These are phyloP conservation scores for Deilephila porcellus DNA, from an alignment of 2,888 invertebrate species.

Conservation along the genomic window DNA sequence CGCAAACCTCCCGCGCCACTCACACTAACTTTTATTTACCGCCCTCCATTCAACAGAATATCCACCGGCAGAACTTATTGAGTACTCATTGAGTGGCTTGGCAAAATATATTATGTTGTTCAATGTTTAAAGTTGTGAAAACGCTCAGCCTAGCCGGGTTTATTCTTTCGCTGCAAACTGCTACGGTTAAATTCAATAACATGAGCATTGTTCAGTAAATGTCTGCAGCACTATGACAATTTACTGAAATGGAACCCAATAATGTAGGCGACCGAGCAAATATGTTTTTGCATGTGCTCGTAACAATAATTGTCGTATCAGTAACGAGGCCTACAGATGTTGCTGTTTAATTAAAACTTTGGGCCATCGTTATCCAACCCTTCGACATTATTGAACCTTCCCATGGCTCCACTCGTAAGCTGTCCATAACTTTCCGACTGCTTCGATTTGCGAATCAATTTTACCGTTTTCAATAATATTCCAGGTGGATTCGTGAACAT, in stretches of 20 bases:
- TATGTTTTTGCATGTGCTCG: conserved; percentile 60
- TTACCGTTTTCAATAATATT: conserved; percentile 55
- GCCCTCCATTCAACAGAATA: conserved; percentile 15
- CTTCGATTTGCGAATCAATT: conserved; percentile 54
- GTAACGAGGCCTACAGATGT: conserved; percentile 73
- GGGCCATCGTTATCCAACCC: conserved; percentile 70
- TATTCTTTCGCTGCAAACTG: neutral
- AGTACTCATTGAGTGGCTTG: conserved; percentile 7
- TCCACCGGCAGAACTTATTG: conserved; percentile 19
- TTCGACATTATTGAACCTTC: conserved; percentile 71
- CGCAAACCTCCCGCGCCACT: conserved; percentile 33
- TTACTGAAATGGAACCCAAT: conserved; percentile 9
- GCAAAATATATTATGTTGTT: conserved; percentile 1
- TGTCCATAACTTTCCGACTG: conserved; percentile 62
- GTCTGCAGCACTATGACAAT: conserved; percentile 6
- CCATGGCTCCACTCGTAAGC: conserved; percentile 56
- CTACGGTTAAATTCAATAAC: neutral
- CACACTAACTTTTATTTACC: conserved; percentile 38
- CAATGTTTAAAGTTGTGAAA: neutral
- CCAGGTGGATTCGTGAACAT: conserved; percentile 43
- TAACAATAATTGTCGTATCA: conserved; percentile 74
- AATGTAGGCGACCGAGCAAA: neutral
- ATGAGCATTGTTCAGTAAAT: neutral
- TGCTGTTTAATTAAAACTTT: conserved; percentile 82
- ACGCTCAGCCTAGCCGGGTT: neutral